phyloP scores from a whole-genome alignment of 2,888 invertebrate species.

The Halictus ligatus region DNA sequence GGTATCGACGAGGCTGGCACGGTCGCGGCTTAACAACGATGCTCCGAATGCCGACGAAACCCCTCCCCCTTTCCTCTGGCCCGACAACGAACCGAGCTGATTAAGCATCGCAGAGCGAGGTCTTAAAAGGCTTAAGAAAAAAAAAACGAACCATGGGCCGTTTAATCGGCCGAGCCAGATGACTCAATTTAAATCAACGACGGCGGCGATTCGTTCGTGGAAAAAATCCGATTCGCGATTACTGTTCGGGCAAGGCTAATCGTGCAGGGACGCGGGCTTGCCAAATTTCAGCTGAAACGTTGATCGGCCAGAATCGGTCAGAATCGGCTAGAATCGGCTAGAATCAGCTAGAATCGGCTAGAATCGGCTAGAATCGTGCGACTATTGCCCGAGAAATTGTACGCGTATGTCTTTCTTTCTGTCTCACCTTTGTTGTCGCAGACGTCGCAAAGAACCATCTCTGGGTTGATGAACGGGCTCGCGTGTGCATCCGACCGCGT shows the following conservation, averaged over 20 bases:
- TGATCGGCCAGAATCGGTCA: neutral
- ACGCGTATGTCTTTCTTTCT: neutral
- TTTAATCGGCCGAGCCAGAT: neutral
- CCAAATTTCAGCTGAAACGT: neutral
- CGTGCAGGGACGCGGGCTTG: neutral
- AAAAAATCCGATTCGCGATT: neutral
- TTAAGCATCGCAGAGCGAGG: neutral
- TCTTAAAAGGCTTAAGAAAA: neutral
- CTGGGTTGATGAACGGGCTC: slow-evolving; percentile 39
- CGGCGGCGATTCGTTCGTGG: neutral
- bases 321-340: neutral
- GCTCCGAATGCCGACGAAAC: neutral
- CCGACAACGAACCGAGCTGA: neutral
- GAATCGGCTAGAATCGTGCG: neutral
- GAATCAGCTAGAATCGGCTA: no score
- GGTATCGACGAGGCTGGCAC: slow-evolving; percentile 31
- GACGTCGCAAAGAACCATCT: slow-evolving; percentile 81
- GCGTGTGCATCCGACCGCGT: slow-evolving; percentile 65
- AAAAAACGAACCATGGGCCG: neutral
- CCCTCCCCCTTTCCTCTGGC: no score
- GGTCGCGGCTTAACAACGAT: slow-evolving; percentile 8
- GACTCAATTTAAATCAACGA: neutral
- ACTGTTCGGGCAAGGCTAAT: neutral
- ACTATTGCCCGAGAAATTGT: neutral
- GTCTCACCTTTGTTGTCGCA: slow-evolving; percentile 78